Conservation (phyloP, 2,797 vertebrate species). For the Arctocebus calabarensis region DNA sequence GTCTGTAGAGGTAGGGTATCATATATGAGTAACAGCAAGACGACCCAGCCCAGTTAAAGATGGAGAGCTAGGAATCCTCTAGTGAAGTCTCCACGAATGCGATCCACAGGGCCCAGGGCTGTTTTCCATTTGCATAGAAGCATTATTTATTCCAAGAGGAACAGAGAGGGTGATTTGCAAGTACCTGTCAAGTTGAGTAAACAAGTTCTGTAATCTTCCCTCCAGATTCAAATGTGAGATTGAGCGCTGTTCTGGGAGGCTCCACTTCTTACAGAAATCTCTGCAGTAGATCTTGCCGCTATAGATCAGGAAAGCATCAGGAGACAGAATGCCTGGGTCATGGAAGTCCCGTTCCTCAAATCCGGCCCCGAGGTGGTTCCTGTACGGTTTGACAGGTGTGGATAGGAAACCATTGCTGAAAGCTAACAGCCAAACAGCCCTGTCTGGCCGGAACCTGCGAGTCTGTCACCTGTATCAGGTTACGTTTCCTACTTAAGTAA, state of each 20-base stretch:
- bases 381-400: neutral
- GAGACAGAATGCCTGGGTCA: neutral
- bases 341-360: rapidly evolving
- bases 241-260: neutral
- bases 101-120: neutral
- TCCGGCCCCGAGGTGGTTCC: neutral
- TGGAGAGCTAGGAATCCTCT: neutral
- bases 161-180: conserved; percentile 39
- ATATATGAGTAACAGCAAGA: neutral
- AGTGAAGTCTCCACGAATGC: neutral
- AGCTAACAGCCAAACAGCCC: neutral
- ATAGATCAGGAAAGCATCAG: neutral
- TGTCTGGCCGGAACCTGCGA: too few relatives aligned
- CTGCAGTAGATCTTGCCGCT: neutral
- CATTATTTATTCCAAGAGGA: conserved; percentile 32
- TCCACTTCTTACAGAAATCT: neutral
- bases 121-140: conserved; percentile 13
- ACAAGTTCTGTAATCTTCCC: neutral
- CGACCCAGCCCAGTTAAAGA: neutral
- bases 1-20: neutral
- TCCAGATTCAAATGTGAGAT: neutral
- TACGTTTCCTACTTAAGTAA: neutral
- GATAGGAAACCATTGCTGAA: neutral
- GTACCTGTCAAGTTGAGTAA: conserved; percentile 18
- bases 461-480: neutral